These are phyloP conservation scores for Nasalis larvatus DNA, from an alignment of 2,113 vertebrate species.

Conservation along the genomic window DNA sequence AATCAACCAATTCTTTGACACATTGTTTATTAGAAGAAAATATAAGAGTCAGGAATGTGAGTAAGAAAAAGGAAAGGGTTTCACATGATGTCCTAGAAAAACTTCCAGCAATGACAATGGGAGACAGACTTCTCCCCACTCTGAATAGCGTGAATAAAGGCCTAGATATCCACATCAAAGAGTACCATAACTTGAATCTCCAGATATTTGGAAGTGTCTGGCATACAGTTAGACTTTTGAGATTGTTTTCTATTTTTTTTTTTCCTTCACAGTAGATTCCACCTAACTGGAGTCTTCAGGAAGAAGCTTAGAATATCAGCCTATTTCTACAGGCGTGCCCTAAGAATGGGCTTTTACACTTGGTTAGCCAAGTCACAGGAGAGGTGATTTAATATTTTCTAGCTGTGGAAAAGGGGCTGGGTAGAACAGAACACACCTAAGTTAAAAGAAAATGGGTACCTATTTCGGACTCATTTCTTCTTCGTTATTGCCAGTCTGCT, in stretches of 20 bases:
- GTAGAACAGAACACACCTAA: neutral
- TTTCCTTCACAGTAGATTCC: neutral
- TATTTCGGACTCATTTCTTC: neutral
- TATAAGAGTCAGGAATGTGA: slow-evolving; percentile 62
- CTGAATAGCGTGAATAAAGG: neutral
- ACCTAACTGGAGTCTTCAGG: neutral
- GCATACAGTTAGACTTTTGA: neutral
- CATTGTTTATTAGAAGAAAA: slow-evolving; percentile 54
- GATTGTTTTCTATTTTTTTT: neutral
- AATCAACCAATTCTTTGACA: slow-evolving; percentile 20
- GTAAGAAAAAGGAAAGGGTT: neutral
- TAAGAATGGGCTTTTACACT: neutral
- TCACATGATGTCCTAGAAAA: neutral
- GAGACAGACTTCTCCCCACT: neutral
- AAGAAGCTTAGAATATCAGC: neutral
- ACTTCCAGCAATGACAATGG: neutral
- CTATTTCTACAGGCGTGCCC: neutral
- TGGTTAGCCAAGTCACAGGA: neutral
- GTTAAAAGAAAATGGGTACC: neutral
- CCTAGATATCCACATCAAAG: neutral
- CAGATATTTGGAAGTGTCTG: neutral
- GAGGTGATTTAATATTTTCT: neutral
- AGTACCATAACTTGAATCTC: neutral
- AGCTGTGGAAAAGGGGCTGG: neutral
- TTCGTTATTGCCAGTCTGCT: neutral